Conservation (phyloP, 2,888 invertebrate genomes). For the Lutraria lutraria region DNA sequence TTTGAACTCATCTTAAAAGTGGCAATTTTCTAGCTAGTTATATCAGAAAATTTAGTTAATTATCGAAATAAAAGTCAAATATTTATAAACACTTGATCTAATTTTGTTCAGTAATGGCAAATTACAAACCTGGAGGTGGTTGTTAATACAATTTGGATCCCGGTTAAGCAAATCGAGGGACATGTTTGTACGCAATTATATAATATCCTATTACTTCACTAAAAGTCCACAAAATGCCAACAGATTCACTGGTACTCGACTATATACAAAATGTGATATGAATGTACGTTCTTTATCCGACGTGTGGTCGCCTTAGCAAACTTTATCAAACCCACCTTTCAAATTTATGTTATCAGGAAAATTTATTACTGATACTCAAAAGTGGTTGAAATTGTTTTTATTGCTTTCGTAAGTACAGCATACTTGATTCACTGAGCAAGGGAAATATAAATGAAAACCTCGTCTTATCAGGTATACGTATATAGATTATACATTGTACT, state of each 20-base stretch:
- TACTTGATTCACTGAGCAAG: background rate
- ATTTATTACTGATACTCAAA: background rate
- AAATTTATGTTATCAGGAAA: constrained; percentile 7
- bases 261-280: no score
- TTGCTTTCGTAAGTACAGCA: background rate
- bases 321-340: background rate
- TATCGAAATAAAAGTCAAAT: background rate
- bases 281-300: background rate
- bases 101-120: constrained; percentile 11
- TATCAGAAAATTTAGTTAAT: background rate
- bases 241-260: background rate
- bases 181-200: constrained; percentile 19
- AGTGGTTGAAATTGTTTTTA: constrained; percentile 7
- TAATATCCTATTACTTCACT: constrained; percentile 1
- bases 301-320: background rate
- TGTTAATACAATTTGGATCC: constrained; percentile 73
- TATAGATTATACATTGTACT: no score
- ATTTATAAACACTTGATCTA: constrained; percentile 3
- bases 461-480: no score
- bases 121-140: constrained; percentile 64
- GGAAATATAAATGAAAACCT: no score
- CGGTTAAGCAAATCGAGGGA: constrained; percentile 65
- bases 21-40: no score
- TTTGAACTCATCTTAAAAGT: background rate
- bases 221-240: background rate